phyloP scores from a whole-genome alignment of 2,888 invertebrate species.

The Eumacrocentrus americanus region DNA sequence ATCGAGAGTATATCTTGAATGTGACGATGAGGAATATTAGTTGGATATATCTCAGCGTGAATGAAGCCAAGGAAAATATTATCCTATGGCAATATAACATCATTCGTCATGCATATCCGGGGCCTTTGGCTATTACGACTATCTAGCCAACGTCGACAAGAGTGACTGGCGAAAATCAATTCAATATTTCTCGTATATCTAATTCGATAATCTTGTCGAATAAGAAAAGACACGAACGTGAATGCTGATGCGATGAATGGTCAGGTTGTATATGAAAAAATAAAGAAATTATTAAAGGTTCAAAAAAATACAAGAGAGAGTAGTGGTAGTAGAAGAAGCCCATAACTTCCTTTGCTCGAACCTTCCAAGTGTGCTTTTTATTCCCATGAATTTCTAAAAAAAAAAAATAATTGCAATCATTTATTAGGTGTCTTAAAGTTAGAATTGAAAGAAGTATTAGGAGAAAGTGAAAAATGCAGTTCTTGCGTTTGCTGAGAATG shows the following conservation, averaged over 20 bases:
- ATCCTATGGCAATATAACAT: constrained; percentile 24
- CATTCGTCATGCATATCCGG: constrained; percentile 36
- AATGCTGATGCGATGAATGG: constrained; percentile 44
- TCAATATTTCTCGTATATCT: constrained; percentile 54
- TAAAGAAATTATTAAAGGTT: constrained; percentile 34
- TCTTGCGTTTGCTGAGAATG: constrained; percentile 3
- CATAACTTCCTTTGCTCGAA: constrained; percentile 57
- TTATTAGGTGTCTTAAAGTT: too few relatives aligned
- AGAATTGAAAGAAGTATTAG: too few relatives aligned
- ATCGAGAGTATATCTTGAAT: constrained; percentile 17
- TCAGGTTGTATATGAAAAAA: constrained; percentile 11
- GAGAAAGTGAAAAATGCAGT: constrained; percentile 28
- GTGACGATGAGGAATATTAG: constrained; percentile 26
- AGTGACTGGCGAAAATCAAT: constrained; percentile 53
- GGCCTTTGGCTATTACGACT: constrained; percentile 9
- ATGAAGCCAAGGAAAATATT: constrained; percentile 18
- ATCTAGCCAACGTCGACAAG: constrained; percentile 17
- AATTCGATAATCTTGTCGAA: constrained; percentile 54
- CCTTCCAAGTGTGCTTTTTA: too few relatives aligned
- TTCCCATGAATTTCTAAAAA: too few relatives aligned
- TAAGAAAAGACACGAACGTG: constrained; percentile 35
- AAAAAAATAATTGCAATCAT: too few relatives aligned
- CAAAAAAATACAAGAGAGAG: constrained; percentile 23
- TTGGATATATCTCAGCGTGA: constrained; percentile 28
- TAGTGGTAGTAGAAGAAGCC: constrained; percentile 39